A percentile compares a stretch with the other conserved stretches of the same genome.
Conservation (phyloP, 2,113 vertebrate genomes). For the Ifrita kowaldi region DNA sequence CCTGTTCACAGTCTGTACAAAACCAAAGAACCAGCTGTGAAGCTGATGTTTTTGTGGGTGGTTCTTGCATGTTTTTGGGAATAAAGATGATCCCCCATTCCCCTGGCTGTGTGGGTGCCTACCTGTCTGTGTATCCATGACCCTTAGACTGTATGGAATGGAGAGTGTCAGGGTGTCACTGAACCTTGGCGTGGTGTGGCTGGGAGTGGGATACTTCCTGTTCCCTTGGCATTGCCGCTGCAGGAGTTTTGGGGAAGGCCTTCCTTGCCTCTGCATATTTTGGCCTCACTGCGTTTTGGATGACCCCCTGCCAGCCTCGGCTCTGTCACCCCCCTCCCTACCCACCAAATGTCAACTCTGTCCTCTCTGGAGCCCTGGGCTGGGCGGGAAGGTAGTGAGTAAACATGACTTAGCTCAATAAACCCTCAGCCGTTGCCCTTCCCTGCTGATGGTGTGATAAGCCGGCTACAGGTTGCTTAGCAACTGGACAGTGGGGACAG, state of each 20-base stretch:
- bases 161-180: neutral
- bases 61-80: neutral
- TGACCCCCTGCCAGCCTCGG: neutral
- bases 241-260: neutral
- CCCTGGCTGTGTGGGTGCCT: neutral
- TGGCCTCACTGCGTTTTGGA: accelerated
- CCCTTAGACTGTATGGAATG: neutral
- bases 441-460: neutral
- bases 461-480: constrained; percentile 16
- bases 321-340: neutral
- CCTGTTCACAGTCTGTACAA: neutral
- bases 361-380: neutral
- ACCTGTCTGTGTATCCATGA: accelerated
- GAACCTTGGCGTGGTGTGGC: neutral
- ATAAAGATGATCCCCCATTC: neutral
- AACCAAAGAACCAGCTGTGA: neutral
- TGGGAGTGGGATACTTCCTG: neutral
- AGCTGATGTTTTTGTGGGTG: neutral
- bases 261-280: accelerated
- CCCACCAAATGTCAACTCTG: accelerated
- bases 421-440: constrained; percentile 37
- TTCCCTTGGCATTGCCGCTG: neutral
- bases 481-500: constrained; percentile 21
- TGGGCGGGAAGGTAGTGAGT: neutral
- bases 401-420: neutral